Evolutionary conservation across 1,140 invertebrate species (phyloP).

Genomic region (Drosophila kepulauana): DNA sequence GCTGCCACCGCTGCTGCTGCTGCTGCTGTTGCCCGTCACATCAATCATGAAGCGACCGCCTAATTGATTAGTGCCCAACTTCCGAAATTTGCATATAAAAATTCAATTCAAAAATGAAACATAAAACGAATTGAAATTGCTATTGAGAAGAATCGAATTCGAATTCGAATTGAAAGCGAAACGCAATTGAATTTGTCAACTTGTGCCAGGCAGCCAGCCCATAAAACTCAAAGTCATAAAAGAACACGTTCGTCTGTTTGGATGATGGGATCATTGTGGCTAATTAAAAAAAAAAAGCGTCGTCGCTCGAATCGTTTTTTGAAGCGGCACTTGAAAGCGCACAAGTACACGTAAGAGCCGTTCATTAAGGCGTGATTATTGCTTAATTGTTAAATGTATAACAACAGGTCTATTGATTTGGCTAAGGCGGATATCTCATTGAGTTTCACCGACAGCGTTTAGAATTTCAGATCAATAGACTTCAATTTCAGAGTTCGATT

Average conservation of each 20-base stretch:
- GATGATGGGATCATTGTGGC: constrained; percentile 55
- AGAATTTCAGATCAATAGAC: constrained; percentile 50
- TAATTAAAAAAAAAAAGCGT: constrained; percentile 60
- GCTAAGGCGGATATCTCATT: constrained; percentile 72
- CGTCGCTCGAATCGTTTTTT: constrained; percentile 33
- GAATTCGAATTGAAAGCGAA: constrained; percentile 43
- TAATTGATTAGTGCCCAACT: constrained; percentile 50
- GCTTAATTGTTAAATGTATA: constrained; percentile 73
- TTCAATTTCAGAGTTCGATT: neutral
- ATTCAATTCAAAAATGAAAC: constrained; percentile 17
- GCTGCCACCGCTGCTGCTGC: neutral
- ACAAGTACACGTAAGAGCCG: constrained; percentile 43
- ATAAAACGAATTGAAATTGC: constrained; percentile 20
- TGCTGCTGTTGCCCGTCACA: constrained; percentile 14
- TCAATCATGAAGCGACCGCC: constrained; percentile 58
- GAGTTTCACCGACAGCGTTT: constrained; percentile 34
- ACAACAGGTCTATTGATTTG: constrained; percentile 39
- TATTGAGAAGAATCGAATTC: constrained; percentile 25
- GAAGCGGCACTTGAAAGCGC: constrained; percentile 72
- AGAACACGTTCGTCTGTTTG: constrained; percentile 28
- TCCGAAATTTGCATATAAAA: constrained; percentile 72
- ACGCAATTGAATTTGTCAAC: constrained; percentile 65
- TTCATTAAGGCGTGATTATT: constrained; percentile 80
- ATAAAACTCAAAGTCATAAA: constrained; percentile 31
- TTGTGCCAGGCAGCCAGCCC: neutral